Conservation (phyloP, 2,888 invertebrate genomes). For the Caenorhabditis becei region DNA sequence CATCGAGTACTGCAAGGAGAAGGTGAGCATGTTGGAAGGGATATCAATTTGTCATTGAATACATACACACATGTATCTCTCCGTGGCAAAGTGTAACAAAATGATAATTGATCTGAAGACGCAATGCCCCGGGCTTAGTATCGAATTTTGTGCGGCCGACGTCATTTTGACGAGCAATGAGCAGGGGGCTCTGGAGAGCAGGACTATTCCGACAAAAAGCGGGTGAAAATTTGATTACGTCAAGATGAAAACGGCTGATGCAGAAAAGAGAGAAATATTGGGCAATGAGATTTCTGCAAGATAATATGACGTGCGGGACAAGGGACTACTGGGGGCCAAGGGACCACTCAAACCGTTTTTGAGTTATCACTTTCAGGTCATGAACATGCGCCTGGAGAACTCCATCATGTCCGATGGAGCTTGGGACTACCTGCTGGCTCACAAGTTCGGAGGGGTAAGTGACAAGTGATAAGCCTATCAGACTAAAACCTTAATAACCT, state of each 20-base stretch:
- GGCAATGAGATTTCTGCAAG: too few relatives aligned
- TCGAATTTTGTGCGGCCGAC: slow-evolving; percentile 23
- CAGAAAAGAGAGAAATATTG: background rate
- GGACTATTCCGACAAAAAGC: slow-evolving; percentile 46
- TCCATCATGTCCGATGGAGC: slow-evolving; percentile 89
- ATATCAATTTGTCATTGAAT: slow-evolving; percentile 28
- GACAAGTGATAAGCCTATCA: background rate
- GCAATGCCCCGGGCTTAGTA: slow-evolving; percentile 13
- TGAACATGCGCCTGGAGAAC: slow-evolving; percentile 89
- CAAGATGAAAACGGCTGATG: slow-evolving; percentile 36
- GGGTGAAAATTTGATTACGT: slow-evolving; percentile 51
- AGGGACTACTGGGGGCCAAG: background rate
- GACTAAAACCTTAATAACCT: background rate
- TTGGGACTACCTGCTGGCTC: slow-evolving; percentile 91
- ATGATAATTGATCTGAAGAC: slow-evolving; percentile 52
- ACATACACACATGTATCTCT: slow-evolving; percentile 6
- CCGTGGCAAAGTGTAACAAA: slow-evolving; percentile 47
- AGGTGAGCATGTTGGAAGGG: slow-evolving; percentile 83
- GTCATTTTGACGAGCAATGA: slow-evolving; percentile 55
- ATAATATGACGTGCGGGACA: too few relatives aligned
- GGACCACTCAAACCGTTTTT: too few relatives aligned
- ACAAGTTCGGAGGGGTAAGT: slow-evolving; percentile 94
- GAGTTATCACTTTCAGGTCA: slow-evolving; percentile 86
- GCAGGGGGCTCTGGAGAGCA: slow-evolving; percentile 15
- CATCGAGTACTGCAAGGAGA: slow-evolving; percentile 90